phyloP scores from a whole-genome alignment of 2,113 vertebrate genomes.

The Pedionomus torquatus region DNA sequence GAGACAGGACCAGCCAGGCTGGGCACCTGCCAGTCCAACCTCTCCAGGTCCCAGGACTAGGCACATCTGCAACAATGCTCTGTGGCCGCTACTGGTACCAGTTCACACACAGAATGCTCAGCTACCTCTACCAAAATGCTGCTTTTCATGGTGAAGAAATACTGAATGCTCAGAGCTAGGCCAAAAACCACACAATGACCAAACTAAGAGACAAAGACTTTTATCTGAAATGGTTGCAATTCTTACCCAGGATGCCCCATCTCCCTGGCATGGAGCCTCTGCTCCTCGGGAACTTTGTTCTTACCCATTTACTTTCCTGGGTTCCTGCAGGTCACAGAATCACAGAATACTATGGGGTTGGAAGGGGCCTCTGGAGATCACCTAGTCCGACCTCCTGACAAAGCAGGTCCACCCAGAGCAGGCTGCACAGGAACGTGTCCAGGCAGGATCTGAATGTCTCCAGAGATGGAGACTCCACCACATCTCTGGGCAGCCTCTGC shows the following conservation, averaged over 20 bases:
- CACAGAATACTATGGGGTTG: too few relatives aligned
- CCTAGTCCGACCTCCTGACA: too few relatives aligned
- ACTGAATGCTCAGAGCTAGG: neutral
- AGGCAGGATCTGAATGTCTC: too few relatives aligned
- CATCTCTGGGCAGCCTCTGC: too few relatives aligned
- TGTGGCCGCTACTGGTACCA: neutral
- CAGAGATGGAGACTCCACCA: too few relatives aligned
- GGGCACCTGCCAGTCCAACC: neutral
- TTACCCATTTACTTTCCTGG: neutral
- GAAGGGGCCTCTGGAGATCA: too few relatives aligned
- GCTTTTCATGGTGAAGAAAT: neutral
- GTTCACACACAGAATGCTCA: neutral
- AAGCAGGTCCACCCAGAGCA: too few relatives aligned
- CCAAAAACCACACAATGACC: neutral
- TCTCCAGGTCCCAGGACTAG: too few relatives aligned
- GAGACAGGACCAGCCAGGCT: neutral
- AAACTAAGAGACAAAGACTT: neutral
- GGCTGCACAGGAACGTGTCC: too few relatives aligned
- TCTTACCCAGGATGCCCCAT: neutral
- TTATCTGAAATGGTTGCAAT: neutral
- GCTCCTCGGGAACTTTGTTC: neutral
- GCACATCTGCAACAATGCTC: neutral
- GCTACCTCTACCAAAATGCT: neutral
- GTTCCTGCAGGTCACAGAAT: fast-evolving
- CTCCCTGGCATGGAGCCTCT: fast-evolving